Evolutionary conservation across 2,888 invertebrate genomes (phyloP).

Genomic region (Tribolium freemani): DNA sequence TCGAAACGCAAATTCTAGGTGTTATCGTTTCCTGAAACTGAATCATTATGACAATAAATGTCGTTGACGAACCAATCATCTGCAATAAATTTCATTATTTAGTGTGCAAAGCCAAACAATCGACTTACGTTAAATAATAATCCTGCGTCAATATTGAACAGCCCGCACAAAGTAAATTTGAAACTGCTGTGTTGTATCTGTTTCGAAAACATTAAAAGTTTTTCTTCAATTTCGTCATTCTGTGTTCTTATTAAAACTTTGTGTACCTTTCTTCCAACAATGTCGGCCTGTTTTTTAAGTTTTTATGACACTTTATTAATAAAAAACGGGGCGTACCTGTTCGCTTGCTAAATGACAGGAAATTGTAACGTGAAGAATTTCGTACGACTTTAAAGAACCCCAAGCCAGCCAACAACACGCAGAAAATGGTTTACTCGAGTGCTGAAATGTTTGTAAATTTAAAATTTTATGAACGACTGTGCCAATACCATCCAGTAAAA

Average conservation of each 20-base stretch:
- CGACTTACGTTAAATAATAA: slow-evolving; percentile 45
- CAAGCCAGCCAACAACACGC: slow-evolving; percentile 43
- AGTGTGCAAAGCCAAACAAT: not conserved
- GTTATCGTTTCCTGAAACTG: slow-evolving; percentile 63
- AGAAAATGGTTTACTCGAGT: slow-evolving; percentile 33
- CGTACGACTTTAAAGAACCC: slow-evolving; percentile 41
- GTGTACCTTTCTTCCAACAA: slow-evolving; percentile 39
- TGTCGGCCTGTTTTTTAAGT: slow-evolving; percentile 28
- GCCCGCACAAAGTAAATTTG: slow-evolving; percentile 44
- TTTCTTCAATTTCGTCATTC: slow-evolving; percentile 39
- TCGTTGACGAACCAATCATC: slow-evolving; percentile 65
- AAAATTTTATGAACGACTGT: not conserved
- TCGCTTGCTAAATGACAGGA: slow-evolving; percentile 42
- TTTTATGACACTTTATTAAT: not conserved
- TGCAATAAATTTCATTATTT: slow-evolving; percentile 46
- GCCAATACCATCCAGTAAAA: slow-evolving; percentile 34
- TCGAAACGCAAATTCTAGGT: slow-evolving; percentile 9
- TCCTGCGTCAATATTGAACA: slow-evolving; percentile 47
- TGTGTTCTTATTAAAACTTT: slow-evolving; percentile 39
- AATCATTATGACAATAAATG: slow-evolving; percentile 65
- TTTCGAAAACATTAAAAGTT: slow-evolving; percentile 45
- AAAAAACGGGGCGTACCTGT: not conserved
- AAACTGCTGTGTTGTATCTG: slow-evolving; percentile 45
- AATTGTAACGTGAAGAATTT: slow-evolving; percentile 41
- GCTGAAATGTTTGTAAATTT: not conserved